phyloP scores from a whole-genome alignment of 2,797 vertebrate species.

The Phoeniculus purpureus region DNA sequence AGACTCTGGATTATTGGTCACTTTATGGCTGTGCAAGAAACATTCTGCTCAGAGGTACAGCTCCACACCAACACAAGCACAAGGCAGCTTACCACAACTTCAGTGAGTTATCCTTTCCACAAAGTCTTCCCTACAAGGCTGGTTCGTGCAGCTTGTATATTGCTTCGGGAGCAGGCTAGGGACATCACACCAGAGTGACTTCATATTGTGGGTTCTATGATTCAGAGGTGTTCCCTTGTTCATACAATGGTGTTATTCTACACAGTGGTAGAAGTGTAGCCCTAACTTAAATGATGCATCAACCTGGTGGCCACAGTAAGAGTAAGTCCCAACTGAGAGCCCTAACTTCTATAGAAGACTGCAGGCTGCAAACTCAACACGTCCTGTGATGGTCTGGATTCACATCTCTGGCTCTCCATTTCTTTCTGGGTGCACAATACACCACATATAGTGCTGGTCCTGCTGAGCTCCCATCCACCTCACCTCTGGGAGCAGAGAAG shows the following conservation, averaged over 20 bases:
- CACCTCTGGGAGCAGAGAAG: background rate
- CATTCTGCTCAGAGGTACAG: background rate
- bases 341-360: background rate
- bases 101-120: background rate
- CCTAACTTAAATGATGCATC: background rate
- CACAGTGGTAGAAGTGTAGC: background rate
- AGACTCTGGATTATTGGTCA: background rate
- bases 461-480: background rate
- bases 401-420: background rate
- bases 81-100: background rate
- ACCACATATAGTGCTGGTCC: rapidly evolving
- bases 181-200: background rate
- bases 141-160: too few relatives aligned
- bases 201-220: background rate
- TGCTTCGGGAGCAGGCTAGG: background rate
- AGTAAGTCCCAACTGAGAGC: background rate
- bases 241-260: background rate
- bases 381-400: background rate
- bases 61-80: background rate
- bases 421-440: background rate
- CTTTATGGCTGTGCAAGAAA: background rate
- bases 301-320: background rate
- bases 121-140: background rate
- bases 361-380: background rate
- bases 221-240: background rate